A percentile compares a stretch with the other conserved stretches of the same genome.
Evolutionary conservation across 2,888 invertebrate genomes (phyloP).

Genomic region (Tillus elongatus): DNA sequence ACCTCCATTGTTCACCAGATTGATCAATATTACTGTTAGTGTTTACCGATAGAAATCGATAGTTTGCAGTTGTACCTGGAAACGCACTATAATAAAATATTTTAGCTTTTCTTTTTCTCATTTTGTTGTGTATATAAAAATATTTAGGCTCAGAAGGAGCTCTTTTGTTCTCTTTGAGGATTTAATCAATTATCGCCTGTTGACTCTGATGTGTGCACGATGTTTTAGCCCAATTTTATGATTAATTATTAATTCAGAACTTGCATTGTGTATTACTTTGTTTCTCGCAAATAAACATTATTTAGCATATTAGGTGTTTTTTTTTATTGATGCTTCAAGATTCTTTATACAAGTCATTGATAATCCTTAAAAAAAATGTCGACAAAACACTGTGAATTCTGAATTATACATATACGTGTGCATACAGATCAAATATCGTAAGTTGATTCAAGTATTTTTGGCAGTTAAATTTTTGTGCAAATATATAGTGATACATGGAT

Average conservation of each 20-base stretch:
- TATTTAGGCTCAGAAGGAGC: neutral
- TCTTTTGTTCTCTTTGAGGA: constrained; percentile 1
- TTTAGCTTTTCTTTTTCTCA: neutral
- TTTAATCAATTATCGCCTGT: neutral
- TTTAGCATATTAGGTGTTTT: no score
- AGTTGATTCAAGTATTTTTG: constrained; percentile 18
- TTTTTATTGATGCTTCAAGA: no score
- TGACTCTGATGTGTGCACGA: neutral
- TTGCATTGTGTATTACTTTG: constrained; percentile 13
- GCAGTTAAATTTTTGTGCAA: constrained; percentile 25
- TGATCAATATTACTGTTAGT: no score
- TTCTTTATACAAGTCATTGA: no score
- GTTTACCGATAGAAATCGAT: no score
- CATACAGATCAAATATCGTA: constrained; percentile 8
- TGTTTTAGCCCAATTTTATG: constrained; percentile 1
- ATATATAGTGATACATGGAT: constrained; percentile 20
- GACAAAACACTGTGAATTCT: no score
- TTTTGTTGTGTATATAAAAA: neutral
- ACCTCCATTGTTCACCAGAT: no score
- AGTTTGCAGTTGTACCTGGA: no score
- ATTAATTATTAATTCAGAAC: neutral
- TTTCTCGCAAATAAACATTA: no score
- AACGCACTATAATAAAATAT: neutral
- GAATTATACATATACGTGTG: no score
- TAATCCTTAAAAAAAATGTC: no score